A percentile compares a stretch with the other conserved stretches of the same genome.
phyloP scores from a whole-genome alignment of 2,113 vertebrate genomes.

The Tenrec ecaudatus region DNA sequence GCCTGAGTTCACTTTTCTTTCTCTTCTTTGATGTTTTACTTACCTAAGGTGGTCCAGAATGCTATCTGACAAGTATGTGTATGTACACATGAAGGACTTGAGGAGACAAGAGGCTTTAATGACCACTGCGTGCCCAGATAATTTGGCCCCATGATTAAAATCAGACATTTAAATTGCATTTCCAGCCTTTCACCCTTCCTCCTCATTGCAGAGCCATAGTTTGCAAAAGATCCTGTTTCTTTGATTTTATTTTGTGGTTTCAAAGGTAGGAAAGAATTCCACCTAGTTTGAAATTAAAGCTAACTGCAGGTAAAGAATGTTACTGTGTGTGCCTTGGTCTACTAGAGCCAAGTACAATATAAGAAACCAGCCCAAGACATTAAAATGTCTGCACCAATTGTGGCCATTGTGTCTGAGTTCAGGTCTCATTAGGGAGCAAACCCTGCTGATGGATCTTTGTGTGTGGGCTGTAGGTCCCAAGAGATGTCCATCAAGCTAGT shows the following conservation, averaged over 20 bases:
- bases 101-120: conserved; percentile 20
- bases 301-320: conserved; percentile 81
- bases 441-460: conserved; percentile 62
- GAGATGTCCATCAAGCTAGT: conserved; percentile 2
- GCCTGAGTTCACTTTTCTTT: conserved; percentile 21
- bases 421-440: conserved; percentile 60
- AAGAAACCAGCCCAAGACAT: conserved; percentile 69
- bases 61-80: conserved; percentile 9
- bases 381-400: conserved; percentile 77
- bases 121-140: neutral
- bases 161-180: conserved; percentile 69
- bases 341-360: conserved; percentile 79
- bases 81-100: neutral
- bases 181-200: conserved; percentile 49
- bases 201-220: conserved; percentile 37
- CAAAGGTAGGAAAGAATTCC: conserved; percentile 83
- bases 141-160: conserved; percentile 72
- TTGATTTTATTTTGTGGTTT: conserved; percentile 84
- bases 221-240: conserved; percentile 79
- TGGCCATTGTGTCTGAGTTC: conserved; percentile 74
- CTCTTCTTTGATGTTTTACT: conserved; percentile 34
- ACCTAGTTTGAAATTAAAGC: conserved; percentile 80
- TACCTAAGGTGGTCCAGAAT: neutral
- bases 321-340: conserved; percentile 69
- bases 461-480: conserved; percentile 64